These are phyloP conservation scores for Semaprochilodus insignis DNA, from an alignment of 2,797 vertebrate species.

Conservation along the genomic window DNA sequence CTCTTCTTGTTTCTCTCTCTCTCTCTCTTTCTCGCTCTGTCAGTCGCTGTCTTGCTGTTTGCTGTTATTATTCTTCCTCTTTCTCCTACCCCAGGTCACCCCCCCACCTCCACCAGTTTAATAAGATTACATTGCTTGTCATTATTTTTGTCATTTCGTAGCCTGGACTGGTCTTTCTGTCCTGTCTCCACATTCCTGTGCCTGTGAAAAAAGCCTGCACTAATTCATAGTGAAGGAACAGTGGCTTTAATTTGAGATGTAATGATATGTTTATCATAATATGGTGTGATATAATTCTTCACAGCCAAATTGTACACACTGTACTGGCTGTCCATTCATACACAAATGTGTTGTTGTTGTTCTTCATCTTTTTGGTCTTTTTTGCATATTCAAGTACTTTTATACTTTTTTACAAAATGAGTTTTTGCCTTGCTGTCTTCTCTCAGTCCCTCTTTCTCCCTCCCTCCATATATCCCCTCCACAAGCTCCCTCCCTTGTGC, in stretches of 20 bases:
- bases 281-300: background rate
- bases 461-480: slow-evolving; percentile 11
- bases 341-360: background rate
- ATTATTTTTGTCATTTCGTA: background rate
- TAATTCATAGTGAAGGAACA: slow-evolving; percentile 11
- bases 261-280: slow-evolving; percentile 10
- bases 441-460: slow-evolving; percentile 56
- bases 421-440: background rate
- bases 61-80: slow-evolving; percentile 30
- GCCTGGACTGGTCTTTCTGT: background rate
- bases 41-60: slow-evolving; percentile 20
- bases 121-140: background rate
- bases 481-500: slow-evolving; percentile 34
- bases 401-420: slow-evolving; percentile 10
- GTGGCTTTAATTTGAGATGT: slow-evolving; percentile 14
- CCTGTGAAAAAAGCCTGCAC: background rate
- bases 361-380: background rate
- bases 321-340: background rate
- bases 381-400: slow-evolving; percentile 49
- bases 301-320: background rate
- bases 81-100: background rate
- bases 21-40: background rate
- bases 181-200: background rate
- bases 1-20: slow-evolving; percentile 31
- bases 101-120: background rate